Conservation (phyloP, 2,113 vertebrate genomes). For the Laticauda colubrina region DNA sequence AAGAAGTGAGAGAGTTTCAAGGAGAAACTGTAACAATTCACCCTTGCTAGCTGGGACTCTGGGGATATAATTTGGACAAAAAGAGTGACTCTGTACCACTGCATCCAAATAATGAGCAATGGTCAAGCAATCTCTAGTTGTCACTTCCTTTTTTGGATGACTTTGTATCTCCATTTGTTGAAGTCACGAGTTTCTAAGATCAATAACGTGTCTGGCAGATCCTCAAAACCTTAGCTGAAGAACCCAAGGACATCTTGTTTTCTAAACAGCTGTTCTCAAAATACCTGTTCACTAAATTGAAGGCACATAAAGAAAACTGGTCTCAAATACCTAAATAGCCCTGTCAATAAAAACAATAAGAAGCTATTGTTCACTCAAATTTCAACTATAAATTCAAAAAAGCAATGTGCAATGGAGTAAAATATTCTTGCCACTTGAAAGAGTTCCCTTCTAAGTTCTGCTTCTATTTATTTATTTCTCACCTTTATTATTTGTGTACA, state of each 20-base stretch:
- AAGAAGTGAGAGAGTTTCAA: neutral
- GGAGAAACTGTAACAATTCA: neutral
- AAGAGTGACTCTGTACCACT: neutral
- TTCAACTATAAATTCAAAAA: neutral
- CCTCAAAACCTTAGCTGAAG: constrained; percentile 12
- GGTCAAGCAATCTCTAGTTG: neutral
- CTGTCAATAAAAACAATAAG: constrained; percentile 20
- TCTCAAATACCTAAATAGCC: constrained; percentile 5
- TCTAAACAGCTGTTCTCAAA: constrained; percentile 14
- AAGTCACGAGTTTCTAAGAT: neutral
- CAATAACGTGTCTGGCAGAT: constrained; percentile 6
- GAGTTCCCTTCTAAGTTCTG: neutral
- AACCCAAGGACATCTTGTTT: constrained; percentile 22
- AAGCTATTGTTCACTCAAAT: neutral
- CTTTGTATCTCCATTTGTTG: constrained; percentile 11
- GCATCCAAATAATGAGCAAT: constrained; percentile 7
- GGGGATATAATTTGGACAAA: neutral
- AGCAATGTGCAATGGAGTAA: neutral
- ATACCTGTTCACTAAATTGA: constrained; percentile 29
- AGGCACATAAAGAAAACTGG: constrained; percentile 28
- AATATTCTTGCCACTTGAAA: neutral
- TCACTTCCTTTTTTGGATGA: neutral
- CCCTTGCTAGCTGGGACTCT: neutral
- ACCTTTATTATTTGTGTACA: neutral
- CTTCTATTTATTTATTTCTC: neutral